phyloP scores from a whole-genome alignment of 2,797 vertebrate genomes.

The Gymnodraco acuticeps region DNA sequence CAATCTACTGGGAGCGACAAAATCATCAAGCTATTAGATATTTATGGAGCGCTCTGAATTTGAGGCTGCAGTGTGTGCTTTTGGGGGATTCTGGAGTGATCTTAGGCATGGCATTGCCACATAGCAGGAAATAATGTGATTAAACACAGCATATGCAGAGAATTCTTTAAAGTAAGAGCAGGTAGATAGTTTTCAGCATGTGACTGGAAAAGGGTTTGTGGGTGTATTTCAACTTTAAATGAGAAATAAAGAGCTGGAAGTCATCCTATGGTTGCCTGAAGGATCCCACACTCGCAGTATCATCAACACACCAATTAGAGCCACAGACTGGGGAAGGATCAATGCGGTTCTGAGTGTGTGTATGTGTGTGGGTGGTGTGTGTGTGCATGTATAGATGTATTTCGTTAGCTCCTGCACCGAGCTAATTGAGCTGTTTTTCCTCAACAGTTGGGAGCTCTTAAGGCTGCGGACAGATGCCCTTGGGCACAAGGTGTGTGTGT shows the following conservation, averaged over 20 bases:
- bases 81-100: conserved; percentile 50
- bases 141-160: conserved; percentile 55
- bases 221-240: conserved; percentile 82
- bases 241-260: conserved; percentile 82
- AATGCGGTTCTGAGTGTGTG: conserved; percentile 71
- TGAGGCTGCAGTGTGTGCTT: conserved; percentile 46
- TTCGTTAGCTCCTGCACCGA: conserved; percentile 79
- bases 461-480: conserved; percentile 90
- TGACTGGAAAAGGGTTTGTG: conserved; percentile 63
- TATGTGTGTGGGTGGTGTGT: conserved; percentile 39
- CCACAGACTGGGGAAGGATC: conserved; percentile 79
- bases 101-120: conserved; percentile 55
- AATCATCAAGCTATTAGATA: conserved; percentile 79
- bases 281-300: conserved; percentile 78
- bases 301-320: conserved; percentile 85
- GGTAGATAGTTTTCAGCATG: conserved; percentile 57
- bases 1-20: conserved; percentile 71
- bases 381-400: conserved; percentile 73
- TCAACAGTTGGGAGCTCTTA: conserved; percentile 91
- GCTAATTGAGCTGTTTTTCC: conserved; percentile 90
- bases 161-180: conserved; percentile 61
- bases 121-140: conserved; percentile 61
- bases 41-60: conserved; percentile 69
- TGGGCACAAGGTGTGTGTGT: conserved; percentile 80
- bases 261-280: conserved; percentile 78